A percentile compares a stretch with the other conserved stretches of the same genome.
phyloP scores from a whole-genome alignment of 2,888 invertebrate genomes.

The Zygogramma bicolorata region DNA sequence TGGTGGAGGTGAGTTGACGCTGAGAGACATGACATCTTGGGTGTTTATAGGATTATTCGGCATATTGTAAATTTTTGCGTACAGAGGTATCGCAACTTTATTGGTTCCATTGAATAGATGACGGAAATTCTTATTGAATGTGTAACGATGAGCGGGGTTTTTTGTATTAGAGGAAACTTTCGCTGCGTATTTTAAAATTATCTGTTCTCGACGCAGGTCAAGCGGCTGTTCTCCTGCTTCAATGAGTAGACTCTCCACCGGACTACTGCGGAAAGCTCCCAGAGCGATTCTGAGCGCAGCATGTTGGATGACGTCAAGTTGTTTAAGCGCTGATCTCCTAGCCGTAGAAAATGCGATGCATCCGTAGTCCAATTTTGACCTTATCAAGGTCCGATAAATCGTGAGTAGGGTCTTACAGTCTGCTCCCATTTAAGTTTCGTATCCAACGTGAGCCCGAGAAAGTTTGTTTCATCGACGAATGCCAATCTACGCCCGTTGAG shows the following conservation, averaged over 20 bases:
- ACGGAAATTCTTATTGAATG: too few species aligned
- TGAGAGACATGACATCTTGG: too few species aligned
- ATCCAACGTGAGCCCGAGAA: background rate
- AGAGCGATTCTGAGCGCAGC: constrained; percentile 7
- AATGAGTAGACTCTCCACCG: background rate
- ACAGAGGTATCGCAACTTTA: too few species aligned
- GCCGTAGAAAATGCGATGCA: background rate
- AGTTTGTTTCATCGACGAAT: background rate
- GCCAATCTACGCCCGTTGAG: too few species aligned
- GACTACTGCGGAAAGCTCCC: constrained; percentile 6
- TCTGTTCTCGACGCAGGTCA: background rate
- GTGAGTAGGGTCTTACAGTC: background rate
- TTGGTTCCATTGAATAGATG: too few species aligned
- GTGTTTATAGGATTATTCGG: too few species aligned
- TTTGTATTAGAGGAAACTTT: background rate
- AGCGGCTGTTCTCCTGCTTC: constrained; percentile 7
- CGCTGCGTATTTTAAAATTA: background rate
- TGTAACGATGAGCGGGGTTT: too few species aligned
- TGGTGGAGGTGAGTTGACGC: too few species aligned
- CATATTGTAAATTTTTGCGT: too few species aligned
- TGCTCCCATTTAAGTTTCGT: background rate
- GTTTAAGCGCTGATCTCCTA: background rate
- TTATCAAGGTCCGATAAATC: background rate
- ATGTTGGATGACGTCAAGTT: constrained; percentile 9
- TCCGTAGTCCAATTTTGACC: background rate